phyloP scores from a whole-genome alignment of 2,888 invertebrate genomes.

The Mimas tiliae region DNA sequence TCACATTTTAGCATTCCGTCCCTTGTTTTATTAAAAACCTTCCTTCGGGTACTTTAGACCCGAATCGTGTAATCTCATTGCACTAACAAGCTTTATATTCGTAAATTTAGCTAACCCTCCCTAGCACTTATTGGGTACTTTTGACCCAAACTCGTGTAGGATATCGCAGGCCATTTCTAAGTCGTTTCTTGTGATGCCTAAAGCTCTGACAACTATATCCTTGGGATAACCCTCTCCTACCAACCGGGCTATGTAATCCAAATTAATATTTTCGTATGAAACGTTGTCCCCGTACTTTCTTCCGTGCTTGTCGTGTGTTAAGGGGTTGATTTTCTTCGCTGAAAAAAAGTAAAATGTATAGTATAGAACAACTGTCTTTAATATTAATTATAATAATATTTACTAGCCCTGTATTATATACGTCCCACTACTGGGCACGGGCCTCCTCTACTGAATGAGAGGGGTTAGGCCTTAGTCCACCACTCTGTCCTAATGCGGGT shows the following conservation, averaged over 20 bases:
- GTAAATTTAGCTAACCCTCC: background rate
- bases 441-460: too few relatives aligned
- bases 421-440: too few relatives aligned
- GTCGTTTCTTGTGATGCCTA: conserved; percentile 96
- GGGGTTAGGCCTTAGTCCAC: too few relatives aligned
- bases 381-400: too few relatives aligned
- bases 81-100: too few relatives aligned
- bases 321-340: conserved; percentile 80
- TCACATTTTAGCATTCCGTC: too few relatives aligned
- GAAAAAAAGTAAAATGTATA: conserved; percentile 32
- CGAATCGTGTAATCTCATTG: too few relatives aligned
- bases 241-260: conserved; percentile 94
- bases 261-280: conserved; percentile 94
- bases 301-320: conserved; percentile 80
- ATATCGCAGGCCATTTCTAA: conserved; percentile 98
- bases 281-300: conserved; percentile 81
- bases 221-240: conserved; percentile 96
- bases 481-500: too few relatives aligned
- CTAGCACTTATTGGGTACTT: conserved; percentile 72
- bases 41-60: too few relatives aligned
- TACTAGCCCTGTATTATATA: too few relatives aligned
- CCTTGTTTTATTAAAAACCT: too few relatives aligned
- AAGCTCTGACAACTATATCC: conserved; percentile 95
- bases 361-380: too few relatives aligned
- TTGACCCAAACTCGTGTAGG: conserved; percentile 93